Conservation (phyloP, 2,113 vertebrate genomes). For the Pteruthius melanotis region DNA sequence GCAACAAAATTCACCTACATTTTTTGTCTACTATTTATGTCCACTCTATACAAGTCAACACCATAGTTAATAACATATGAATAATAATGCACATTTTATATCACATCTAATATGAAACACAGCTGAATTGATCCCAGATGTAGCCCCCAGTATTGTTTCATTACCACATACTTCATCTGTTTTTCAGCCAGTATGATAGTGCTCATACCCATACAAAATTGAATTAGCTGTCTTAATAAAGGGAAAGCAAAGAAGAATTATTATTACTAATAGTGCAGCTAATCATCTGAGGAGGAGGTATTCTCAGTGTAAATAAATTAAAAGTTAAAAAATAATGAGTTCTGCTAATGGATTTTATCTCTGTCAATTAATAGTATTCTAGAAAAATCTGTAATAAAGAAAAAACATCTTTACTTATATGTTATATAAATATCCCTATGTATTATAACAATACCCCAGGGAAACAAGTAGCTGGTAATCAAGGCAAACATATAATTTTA, state of each 20-base stretch:
- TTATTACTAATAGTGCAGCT: slow-evolving; percentile 17
- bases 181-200: not conserved
- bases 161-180: not conserved
- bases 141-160: not conserved
- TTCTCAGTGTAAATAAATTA: slow-evolving; percentile 54
- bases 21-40: not conserved
- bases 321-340: slow-evolving; percentile 40
- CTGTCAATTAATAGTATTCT: not conserved
- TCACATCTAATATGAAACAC: not conserved
- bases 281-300: slow-evolving; percentile 42
- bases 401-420: not conserved
- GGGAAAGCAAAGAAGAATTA: slow-evolving; percentile 37
- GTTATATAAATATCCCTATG: not conserved
- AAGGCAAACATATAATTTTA: not conserved
- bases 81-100: not conserved
- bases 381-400: not conserved
- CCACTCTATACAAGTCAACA: not conserved
- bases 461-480: not conserved
- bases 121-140: not conserved
- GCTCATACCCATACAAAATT: not conserved
- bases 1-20: not conserved
- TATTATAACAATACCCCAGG: not conserved
- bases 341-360: slow-evolving; percentile 39
- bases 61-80: not conserved
- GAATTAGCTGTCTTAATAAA: slow-evolving; percentile 45